Evolutionary conservation across 2,113 vertebrate genomes (phyloP).

Genomic region (Corythoichthys intestinalis): DNA sequence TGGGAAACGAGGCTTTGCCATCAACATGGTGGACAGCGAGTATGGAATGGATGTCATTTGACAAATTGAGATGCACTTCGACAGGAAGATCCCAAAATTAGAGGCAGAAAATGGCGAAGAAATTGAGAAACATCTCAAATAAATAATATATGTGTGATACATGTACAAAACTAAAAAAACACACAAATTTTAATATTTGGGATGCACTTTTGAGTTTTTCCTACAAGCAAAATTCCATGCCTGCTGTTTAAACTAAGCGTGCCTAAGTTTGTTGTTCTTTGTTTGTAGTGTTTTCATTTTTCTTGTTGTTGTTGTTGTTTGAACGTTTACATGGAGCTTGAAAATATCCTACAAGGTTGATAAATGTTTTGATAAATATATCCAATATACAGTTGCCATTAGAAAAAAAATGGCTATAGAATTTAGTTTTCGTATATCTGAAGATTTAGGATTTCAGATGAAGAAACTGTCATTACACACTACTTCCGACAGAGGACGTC

Average conservation of each 20-base stretch:
- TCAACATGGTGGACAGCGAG: conserved; percentile 92
- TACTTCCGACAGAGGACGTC: conserved; percentile 45
- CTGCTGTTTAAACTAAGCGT: not conserved
- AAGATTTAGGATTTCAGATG: not conserved
- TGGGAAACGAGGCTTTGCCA: conserved; percentile 85
- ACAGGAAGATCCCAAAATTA: conserved; percentile 82
- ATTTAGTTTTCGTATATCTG: too few relatives aligned
- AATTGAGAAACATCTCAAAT: conserved; percentile 84
- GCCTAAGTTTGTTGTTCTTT: not conserved
- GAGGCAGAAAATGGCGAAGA: conserved; percentile 85
- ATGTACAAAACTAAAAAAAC: too few relatives aligned
- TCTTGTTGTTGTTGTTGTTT: not conserved
- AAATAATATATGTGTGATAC: conserved; percentile 35
- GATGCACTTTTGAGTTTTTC: conserved; percentile 4
- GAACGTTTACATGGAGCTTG: not conserved
- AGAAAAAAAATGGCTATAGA: not conserved
- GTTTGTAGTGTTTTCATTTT: conserved; percentile 4
- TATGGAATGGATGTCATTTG: conserved; percentile 85
- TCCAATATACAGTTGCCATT: not conserved
- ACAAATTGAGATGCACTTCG: conserved; percentile 89
- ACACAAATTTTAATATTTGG: conserved; percentile 6
- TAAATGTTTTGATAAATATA: not conserved
- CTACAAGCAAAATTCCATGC: not conserved
- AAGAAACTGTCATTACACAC: not conserved
- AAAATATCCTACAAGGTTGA: not conserved